Evolutionary conservation across 2,888 invertebrate species (phyloP), one percentile per base, ranked within the genome.

Genomic region (Drosophila pseudotakahashii): DNA sequence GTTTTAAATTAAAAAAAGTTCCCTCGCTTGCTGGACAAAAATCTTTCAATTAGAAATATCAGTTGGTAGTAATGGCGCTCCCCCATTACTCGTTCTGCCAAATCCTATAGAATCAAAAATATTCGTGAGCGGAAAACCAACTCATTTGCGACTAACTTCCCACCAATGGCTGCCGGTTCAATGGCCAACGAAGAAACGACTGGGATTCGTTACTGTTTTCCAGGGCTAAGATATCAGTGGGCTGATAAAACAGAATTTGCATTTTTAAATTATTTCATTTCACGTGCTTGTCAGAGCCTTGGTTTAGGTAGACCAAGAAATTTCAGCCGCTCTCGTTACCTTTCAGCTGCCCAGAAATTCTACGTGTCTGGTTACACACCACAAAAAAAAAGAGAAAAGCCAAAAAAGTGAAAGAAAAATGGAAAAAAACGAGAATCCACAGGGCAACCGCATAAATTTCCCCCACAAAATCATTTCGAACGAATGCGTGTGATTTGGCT

Each of bases 201-300:
- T 54, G 53, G 53, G 44, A 30, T 19, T 42, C 48, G 42, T 39
- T 37, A 37, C 71, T 62, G 62, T 57, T 62, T 62, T 67, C 62
- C 48, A 36, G 54, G 63, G 55, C 66, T 42, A 60, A 80, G 81
- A 83, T 86, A 74, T 75, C 71, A 68, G 54, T 50, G 71, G 51
- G 42, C 48, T 75, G 81, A 77, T 76, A 76, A 70, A 50, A 59
- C 51, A 36, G 64, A 80, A 85, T 85, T 85, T 88, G 80, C 84
- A 85, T 85, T 88, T 83, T 85, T 69, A 85, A 84, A 84, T 84
- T 82, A 88, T 88, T 84, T 84, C 84, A 77, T 77, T 84, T 88
- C 86, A 85, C 88, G 83, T 88, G 70, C 86, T 78, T 88, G 84
- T 85, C 84, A 88, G 83, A 52, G 37, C 74, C 77, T 76, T 84